Evolutionary conservation across 2,113 vertebrate genomes (phyloP).

Genomic region (Hippocampus mohnikei): DNA sequence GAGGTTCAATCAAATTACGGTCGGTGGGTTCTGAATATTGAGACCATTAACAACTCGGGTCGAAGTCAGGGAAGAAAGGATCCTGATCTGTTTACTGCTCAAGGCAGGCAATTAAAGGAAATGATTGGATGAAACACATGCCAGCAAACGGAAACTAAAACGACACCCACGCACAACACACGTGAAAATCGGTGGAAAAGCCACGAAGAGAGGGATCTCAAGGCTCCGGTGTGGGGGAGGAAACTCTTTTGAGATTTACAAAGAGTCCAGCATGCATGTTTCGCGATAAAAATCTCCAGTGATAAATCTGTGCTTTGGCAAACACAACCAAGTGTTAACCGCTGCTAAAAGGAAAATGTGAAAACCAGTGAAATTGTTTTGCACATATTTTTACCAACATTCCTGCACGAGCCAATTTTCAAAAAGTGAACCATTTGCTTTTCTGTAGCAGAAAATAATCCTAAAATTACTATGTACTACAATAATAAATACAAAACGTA

Average conservation of each 20-base stretch:
- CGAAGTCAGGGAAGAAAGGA: constrained; percentile 17
- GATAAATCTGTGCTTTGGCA: constrained; percentile 23
- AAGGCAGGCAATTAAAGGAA: constrained; percentile 72
- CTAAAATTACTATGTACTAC: no score
- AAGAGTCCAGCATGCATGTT: constrained; percentile 21
- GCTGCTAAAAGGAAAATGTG: no score
- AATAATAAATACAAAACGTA: no score
- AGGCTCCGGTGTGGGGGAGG: constrained; percentile 45
- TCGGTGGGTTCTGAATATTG: constrained; percentile 26
- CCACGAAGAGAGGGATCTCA: constrained; percentile 29
- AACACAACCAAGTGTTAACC: not conserved
- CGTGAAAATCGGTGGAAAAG: constrained; percentile 7
- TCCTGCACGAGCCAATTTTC: no score
- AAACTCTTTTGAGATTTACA: constrained; percentile 35
- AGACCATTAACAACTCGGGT: constrained; percentile 7
- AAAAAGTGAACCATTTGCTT: no score
- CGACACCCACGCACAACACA: constrained; percentile 50
- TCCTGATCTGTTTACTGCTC: constrained; percentile 48
- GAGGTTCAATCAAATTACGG: constrained; percentile 21
- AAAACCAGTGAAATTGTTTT: no score
- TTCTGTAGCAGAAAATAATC: no score
- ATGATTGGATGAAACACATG: constrained; percentile 64
- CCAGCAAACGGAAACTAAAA: constrained; percentile 48
- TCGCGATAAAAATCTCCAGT: constrained; percentile 23
- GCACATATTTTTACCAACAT: no score